phyloP scores from a whole-genome alignment of 1,140 invertebrate species.

The Eupeodes corollae region DNA sequence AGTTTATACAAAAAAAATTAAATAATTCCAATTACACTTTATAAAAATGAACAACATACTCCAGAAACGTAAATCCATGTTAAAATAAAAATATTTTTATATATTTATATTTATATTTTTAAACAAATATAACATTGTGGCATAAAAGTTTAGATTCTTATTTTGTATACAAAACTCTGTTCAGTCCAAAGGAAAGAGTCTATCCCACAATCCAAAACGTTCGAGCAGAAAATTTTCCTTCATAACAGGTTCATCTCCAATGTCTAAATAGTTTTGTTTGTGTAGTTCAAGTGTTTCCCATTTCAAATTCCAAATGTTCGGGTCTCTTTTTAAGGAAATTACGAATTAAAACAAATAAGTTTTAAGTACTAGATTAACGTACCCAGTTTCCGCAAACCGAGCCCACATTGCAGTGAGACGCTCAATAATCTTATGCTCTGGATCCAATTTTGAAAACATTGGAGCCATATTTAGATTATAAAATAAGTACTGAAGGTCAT shows the following conservation, averaged over 20 bases:
- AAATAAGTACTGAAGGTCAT: conserved; percentile 52
- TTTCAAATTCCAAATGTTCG: conserved; percentile 33
- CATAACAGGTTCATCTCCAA: conserved; percentile 38
- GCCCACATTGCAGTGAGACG: conserved; percentile 41
- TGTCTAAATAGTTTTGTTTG: conserved; percentile 44
- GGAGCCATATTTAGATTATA: conserved; percentile 39
- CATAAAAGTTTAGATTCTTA: no score
- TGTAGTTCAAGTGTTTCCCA: conserved; percentile 43
- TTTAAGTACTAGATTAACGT: background rate
- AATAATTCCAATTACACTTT: no score
- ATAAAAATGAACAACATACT: no score
- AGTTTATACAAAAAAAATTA: no score
- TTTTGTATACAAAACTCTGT: no score
- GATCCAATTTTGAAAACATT: conserved; percentile 39
- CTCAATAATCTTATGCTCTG: conserved; percentile 40
- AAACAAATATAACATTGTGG: no score
- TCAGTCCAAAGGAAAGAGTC: conserved; percentile 38
- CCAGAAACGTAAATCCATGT: no score
- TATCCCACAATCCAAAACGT: conserved; percentile 46
- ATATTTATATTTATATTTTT: no score
- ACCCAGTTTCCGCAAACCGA: conserved; percentile 44
- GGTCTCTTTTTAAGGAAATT: conserved; percentile 14
- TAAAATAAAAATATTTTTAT: no score
- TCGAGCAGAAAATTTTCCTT: conserved; percentile 40
- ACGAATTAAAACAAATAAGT: no score